These are phyloP conservation scores for Oligia latruncula DNA, from an alignment of 2,888 invertebrate species.

Conservation along the genomic window DNA sequence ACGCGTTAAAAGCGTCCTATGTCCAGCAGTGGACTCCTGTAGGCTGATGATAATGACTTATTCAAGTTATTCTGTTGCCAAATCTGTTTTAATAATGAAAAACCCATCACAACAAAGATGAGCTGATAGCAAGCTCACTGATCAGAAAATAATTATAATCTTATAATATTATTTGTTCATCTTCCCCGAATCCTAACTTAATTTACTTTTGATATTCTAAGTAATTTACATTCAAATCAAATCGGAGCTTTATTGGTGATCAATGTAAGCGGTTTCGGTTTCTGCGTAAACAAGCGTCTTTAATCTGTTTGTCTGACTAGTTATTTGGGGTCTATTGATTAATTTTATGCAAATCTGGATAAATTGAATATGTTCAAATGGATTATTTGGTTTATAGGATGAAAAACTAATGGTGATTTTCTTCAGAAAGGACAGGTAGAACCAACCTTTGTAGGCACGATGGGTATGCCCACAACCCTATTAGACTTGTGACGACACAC, in stretches of 20 bases:
- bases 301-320: constrained; percentile 47
- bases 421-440: not conserved
- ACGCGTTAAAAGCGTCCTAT: too few relatives aligned
- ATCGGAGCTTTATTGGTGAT: constrained; percentile 37
- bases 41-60: too few relatives aligned
- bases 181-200: not conserved
- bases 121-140: too few relatives aligned
- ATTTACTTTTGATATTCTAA: constrained; percentile 21
- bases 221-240: constrained; percentile 38
- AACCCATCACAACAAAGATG: not conserved
- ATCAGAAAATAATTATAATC: not conserved
- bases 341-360: constrained; percentile 44
- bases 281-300: constrained; percentile 44
- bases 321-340: constrained; percentile 35
- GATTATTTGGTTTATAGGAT: not conserved
- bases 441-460: too few relatives aligned
- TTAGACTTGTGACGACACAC: too few relatives aligned
- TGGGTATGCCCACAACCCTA: too few relatives aligned
- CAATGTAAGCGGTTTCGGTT: constrained; percentile 40
- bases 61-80: not conserved
- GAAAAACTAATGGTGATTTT: not conserved
- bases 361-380: constrained; percentile 27
- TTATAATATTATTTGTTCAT: not conserved
- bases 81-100: not conserved
- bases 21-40: not conserved